Conservation (phyloP, 2,797 vertebrate species). For the Vultur gryphus region DNA sequence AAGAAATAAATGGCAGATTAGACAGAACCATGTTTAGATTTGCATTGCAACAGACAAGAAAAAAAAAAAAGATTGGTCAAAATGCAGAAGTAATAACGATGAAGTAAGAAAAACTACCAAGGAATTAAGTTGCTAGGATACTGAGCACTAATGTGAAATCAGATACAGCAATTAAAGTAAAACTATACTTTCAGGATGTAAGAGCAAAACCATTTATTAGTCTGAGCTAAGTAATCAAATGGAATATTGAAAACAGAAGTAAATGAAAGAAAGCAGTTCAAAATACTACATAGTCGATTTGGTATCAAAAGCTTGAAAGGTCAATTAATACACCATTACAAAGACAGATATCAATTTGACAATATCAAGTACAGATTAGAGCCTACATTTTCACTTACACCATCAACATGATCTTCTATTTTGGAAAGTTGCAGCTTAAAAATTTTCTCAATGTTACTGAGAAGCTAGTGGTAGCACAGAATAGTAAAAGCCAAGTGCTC, state of each 20-base stretch:
- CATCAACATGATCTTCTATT: neutral
- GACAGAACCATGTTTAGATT: neutral
- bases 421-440: neutral
- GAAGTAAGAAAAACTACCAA: neutral
- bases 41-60: neutral
- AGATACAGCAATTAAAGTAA: constrained; percentile 74
- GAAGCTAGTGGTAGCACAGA: neutral
- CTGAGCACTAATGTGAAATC: constrained; percentile 66
- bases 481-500: neutral
- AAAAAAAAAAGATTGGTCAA: neutral
- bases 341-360: constrained; percentile 39
- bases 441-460: neutral
- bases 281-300: constrained; percentile 52
- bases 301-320: constrained; percentile 37
- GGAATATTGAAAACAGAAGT: constrained; percentile 67
- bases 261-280: constrained; percentile 58
- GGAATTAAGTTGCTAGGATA: constrained; percentile 73
- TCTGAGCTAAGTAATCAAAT: constrained; percentile 68
- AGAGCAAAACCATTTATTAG: constrained; percentile 71
- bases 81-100: neutral
- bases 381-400: neutral
- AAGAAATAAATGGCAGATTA: neutral
- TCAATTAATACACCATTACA: constrained; percentile 49
- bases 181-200: constrained; percentile 62
- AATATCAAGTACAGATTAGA: constrained; percentile 33